Evolutionary conservation across 2,888 invertebrate genomes (phyloP).

Genomic region (Abrostola triplasia): DNA sequence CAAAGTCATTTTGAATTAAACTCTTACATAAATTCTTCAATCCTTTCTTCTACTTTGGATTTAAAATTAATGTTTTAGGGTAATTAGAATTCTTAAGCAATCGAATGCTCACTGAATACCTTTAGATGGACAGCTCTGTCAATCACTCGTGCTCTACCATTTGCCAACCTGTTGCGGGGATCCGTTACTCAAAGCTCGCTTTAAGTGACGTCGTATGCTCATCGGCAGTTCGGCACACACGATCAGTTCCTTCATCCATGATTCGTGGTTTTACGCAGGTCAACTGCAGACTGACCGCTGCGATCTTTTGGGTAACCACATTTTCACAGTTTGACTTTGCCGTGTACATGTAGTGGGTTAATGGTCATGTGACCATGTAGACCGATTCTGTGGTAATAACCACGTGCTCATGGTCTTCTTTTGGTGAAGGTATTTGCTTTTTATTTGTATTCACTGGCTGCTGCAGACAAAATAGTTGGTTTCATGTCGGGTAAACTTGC

Average conservation of each 20-base stretch:
- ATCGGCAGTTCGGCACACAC: background rate
- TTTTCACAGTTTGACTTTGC: constrained; percentile 1
- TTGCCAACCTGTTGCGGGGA: background rate
- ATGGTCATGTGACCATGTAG: background rate
- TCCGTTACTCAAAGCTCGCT: background rate
- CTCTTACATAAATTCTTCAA: too few relatives aligned
- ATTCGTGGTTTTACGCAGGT: constrained; percentile 4
- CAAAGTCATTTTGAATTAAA: too few relatives aligned
- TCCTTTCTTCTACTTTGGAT: too few relatives aligned
- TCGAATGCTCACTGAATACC: background rate
- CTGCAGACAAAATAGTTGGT: too few relatives aligned
- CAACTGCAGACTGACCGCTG: background rate
- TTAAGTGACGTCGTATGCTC: background rate
- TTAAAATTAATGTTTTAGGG: background rate
- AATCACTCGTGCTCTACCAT: background rate
- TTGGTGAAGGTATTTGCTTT: too few relatives aligned
- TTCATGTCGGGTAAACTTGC: too few relatives aligned
- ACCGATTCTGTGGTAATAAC: background rate
- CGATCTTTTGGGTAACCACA: constrained; percentile 1
- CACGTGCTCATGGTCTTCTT: background rate
- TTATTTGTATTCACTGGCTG: too few relatives aligned
- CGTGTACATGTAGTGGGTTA: background rate
- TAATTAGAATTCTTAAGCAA: too few relatives aligned
- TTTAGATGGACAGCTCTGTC: background rate
- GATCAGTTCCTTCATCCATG: constrained; percentile 1